Conservation (phyloP, 2,888 invertebrate genomes). For the Platynereis dumerilii region DNA sequence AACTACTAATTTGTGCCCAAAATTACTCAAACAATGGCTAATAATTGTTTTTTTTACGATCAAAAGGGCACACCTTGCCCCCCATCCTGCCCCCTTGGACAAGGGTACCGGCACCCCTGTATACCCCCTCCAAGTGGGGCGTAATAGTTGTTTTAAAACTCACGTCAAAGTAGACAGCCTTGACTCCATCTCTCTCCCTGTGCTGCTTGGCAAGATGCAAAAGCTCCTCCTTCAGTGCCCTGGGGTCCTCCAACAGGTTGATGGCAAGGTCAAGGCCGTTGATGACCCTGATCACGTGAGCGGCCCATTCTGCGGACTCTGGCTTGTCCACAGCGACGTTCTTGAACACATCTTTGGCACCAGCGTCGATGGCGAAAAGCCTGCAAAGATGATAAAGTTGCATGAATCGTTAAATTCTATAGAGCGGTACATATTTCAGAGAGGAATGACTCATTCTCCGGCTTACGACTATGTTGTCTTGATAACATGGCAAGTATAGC, state of each 20-base stretch:
- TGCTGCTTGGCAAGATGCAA: conserved; percentile 32
- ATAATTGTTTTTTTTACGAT: too few species aligned
- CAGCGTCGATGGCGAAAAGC: conserved; percentile 27
- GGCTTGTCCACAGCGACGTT: conserved; percentile 26
- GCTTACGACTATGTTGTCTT: too few species aligned
- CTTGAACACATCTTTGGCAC: conserved; percentile 21
- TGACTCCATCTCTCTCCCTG: conserved; percentile 25
- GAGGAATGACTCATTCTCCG: too few species aligned
- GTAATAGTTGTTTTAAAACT: neutral
- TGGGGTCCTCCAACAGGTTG: conserved; percentile 29
- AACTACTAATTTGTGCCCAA: too few species aligned
- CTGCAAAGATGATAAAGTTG: conserved; percentile 14
- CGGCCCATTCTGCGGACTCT: conserved; percentile 26
- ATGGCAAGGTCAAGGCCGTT: conserved; percentile 35
- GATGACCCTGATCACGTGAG: conserved; percentile 33
- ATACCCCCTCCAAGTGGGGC: too few species aligned
- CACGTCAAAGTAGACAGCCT: conserved; percentile 28
- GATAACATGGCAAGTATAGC: too few species aligned
- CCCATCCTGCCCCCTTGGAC: too few species aligned
- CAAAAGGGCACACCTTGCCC: too few species aligned
- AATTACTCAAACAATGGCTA: too few species aligned
- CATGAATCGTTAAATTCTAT: too few species aligned
- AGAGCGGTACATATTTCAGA: too few species aligned
- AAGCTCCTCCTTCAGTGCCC: conserved; percentile 27
- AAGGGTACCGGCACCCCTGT: too few species aligned